Evolutionary conservation across 2,113 vertebrate species (phyloP), one percentile per base, ranked within the genome.

Genomic region (Poeciliopsis prolifica): DNA sequence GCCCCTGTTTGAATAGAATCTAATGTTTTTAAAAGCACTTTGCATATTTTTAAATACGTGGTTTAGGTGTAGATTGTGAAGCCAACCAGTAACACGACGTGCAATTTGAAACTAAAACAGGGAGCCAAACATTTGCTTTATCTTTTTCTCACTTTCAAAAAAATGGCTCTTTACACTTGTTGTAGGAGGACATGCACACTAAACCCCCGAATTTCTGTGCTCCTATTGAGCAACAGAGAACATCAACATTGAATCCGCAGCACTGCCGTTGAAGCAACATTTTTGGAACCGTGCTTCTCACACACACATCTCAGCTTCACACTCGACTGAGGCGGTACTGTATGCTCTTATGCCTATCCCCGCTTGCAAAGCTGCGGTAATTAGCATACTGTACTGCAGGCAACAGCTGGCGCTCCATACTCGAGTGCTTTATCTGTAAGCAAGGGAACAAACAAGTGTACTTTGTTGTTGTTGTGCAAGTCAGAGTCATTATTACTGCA

Each of bases 311-410:
- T 67, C 14, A 44, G 54, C 72, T 68, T 15, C 65, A 54, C 68
- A 74, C 11, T 37, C 65, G 61, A 37, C 69, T 65, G 64, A 75
- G 42, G 33, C 81, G 62, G 54, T 64, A 75, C 78, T 68, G 77
- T 69, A 76, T 33, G 64, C 61, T 75, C 26, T 72, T 81, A 65
- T 81, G 74, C 67, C 65, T 58, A 82, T 73, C 67, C 69, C 63
- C 69, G 75, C 68, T 70, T 80, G 86, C 82, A 86, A 75, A 89
- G 81, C 51, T 79, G 29, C 64, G 48, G 37, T 58, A 90, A 91
- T 92, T 92, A 89, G 82, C 86, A 89, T 82, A 86, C 86, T 82
- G 80, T 88, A 87, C 89, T 83, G 80, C 80, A 82, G 83, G 81
- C 87, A 89, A 84, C 90, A 90, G 90, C 84, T 89, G 90, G 75